Conservation (phyloP, 2,797 vertebrate species). For the Enoplosus armatus region DNA sequence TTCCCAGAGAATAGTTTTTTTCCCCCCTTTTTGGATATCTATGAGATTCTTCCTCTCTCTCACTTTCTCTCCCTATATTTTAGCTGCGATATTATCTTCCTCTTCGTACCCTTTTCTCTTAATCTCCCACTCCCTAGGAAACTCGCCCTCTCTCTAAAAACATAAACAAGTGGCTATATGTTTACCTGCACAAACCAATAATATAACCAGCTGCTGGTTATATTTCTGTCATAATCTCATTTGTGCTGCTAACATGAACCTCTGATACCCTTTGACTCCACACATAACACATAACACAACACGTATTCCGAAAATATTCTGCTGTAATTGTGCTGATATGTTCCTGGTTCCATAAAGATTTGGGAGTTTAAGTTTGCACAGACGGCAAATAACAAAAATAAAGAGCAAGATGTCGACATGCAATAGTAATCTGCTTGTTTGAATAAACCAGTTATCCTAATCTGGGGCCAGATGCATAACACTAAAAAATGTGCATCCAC, state of each 20-base stretch:
- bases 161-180: conserved; percentile 3
- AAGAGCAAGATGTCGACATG: neutral
- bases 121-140: conserved; percentile 47
- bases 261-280: conserved; percentile 25
- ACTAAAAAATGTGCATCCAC: neutral
- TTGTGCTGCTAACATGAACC: conserved; percentile 21
- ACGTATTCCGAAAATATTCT: neutral
- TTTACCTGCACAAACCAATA: conserved; percentile 21
- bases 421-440: neutral
- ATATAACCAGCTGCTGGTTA: conserved; percentile 5
- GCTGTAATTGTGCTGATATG: neutral
- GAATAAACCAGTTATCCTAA: conserved; percentile 1
- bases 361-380: neutral
- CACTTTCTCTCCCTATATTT: conserved; percentile 25
- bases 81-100: conserved; percentile 31
- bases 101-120: conserved; percentile 50
- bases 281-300: neutral
- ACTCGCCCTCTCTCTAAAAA: neutral
- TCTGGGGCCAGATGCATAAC: neutral
- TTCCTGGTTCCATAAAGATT: neutral
- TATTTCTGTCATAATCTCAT: conserved; percentile 9
- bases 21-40: conserved; percentile 26
- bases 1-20: conserved; percentile 69
- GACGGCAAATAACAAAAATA: conserved; percentile 2
- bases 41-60: conserved; percentile 41